Base-by-base conservation (phyloP, 2,113 vertebrate genomes). In the Leucoraja erinaceus region DNA sequence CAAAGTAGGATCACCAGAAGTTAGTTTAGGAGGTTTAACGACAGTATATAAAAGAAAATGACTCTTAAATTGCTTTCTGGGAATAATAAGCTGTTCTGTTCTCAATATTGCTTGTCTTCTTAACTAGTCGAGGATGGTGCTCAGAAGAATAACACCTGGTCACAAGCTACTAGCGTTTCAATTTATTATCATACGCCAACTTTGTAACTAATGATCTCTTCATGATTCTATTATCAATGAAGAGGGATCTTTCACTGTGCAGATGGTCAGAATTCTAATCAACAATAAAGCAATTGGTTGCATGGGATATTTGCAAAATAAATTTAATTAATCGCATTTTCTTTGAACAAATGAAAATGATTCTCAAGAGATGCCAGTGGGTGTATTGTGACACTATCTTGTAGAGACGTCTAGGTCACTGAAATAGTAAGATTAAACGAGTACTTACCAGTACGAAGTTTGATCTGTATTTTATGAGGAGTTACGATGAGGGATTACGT, bases 1-100 rank as follows among this genome's bases (percentile, higher is more conserved):
- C 70, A 74, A 91, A 91, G 72, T 74, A 74, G 90, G 66, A 72
- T 91, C 66, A 72, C 28, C 90, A 54, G 68, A 54, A 72, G 11
- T 72, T 90, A 68, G n/a, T 90, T 70, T 91, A 38, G 66, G 66
- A 72, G 31, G 33, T 72, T 91, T 54, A 72, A 91, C 38, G 38
- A 47, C 38, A 47, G 38, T 33, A 8, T 91, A 68, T 38, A 33
- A 72, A 91, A 74, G 25, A 72, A 88, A 88, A 7, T 63, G 47
- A 74, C 88, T 91, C 16, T 72, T 47, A 47, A 10, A 20, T 63
- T 91, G 20, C 9, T 72, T 72, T 72, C 10, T 74, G 22, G 14
- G 59, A 91, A 28, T 22, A 72, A 91, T 91, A 54, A 38, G 4
- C 33, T 72, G 38, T 25, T 38, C 20, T 12, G 33, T 91, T 91